Base-by-base conservation (phyloP, 35 echinoderm and acorn worm genomes). In the Stichopus chloronotus region DNA sequence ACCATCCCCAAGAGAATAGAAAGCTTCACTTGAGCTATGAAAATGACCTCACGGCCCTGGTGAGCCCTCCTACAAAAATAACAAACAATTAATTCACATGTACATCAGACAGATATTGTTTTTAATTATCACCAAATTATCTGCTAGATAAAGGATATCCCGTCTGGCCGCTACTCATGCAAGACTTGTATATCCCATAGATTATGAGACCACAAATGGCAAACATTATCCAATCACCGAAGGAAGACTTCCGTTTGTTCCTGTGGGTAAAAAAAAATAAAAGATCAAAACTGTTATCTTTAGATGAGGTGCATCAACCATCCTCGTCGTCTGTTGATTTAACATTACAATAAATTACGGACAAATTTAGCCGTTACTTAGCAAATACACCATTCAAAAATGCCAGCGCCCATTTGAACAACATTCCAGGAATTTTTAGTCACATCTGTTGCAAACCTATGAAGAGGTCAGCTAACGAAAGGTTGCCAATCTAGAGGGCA, bases 161-260 rank as follows among this genome's bases (percentile, higher is more conserved):
- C 8, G 54, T 80, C 7, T 84, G 82, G 17, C 78, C 52, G 22
- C 5, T 94, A 56, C 79, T 81, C 5, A 96, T 83, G 56, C 97
- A 98, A 14, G 90, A 94, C 21, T 94, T 92, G 86, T 98, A 98
- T 20, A 98, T 88, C 1, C 90, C 97, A 76, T 98, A 98, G 78
- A 98, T 93, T 57, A 98, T 94, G 79, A 98, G 91, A 65, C 86
- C 97, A 92, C 96, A 87, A 17, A 98, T 93, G 7, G 93, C 97
- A 23, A 96, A 90, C 79, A 93, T 94, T 7, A 98, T 91, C 93
- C 95, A 95, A 77, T 98, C 95, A 63, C 78, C 63, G 54, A 93
- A 56, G 4, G 95, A 86, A 16, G 93, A 94, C 43, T 81, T 93
- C 52, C 74, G 83, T 69, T 60, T 81, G 82, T 72, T 95, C 63